phyloP scores from a whole-genome alignment of 1,140 invertebrate genomes.

The Ips typographus region DNA sequence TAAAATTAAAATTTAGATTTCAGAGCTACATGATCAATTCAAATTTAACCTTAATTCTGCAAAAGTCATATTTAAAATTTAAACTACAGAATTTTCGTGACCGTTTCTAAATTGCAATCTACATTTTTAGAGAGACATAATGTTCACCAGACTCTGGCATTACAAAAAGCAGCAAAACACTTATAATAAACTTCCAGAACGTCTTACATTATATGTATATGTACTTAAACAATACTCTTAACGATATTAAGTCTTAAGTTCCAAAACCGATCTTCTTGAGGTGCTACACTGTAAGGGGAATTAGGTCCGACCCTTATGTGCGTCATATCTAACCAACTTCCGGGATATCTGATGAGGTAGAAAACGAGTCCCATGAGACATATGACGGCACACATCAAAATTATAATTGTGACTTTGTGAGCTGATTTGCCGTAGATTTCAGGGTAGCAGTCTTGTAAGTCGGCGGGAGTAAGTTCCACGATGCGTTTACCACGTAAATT shows the following conservation, averaged over 20 bases:
- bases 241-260: not conserved
- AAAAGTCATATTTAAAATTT: too few relatives aligned
- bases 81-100: too few relatives aligned
- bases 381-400: slow-evolving; percentile 39
- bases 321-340: slow-evolving; percentile 23
- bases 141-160: too few relatives aligned
- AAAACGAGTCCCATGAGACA: slow-evolving; percentile 41
- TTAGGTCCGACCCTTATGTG: slow-evolving; percentile 37
- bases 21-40: too few relatives aligned
- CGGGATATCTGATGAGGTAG: slow-evolving; percentile 45
- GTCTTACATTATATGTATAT: too few relatives aligned
- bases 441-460: slow-evolving; percentile 44
- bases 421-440: slow-evolving; percentile 41
- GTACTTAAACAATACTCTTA: too few relatives aligned
- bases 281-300: slow-evolving; percentile 44
- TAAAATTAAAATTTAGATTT: too few relatives aligned
- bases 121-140: too few relatives aligned
- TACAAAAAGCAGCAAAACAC: too few relatives aligned
- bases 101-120: too few relatives aligned
- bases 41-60: too few relatives aligned
- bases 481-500: slow-evolving; percentile 38
- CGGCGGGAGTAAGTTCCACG: slow-evolving; percentile 34
- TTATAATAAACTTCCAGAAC: too few relatives aligned
- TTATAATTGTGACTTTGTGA: slow-evolving; percentile 39
- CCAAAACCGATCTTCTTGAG: not conserved